A percentile compares a stretch with the other conserved stretches of the same genome.
phyloP scores from a whole-genome alignment of 2,113 vertebrate genomes.

The Trogon melanurus region DNA sequence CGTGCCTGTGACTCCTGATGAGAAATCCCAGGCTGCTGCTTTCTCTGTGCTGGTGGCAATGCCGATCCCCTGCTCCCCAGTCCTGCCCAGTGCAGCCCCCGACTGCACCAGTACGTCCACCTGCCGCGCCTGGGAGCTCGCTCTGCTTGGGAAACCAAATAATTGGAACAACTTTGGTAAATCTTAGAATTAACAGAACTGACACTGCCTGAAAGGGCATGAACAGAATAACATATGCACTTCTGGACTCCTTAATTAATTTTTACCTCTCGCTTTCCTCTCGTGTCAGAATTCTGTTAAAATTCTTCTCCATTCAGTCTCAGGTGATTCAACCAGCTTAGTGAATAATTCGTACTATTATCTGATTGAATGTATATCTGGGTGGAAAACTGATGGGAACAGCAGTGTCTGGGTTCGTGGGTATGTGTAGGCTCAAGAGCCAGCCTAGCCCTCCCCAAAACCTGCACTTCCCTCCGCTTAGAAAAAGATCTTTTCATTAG shows the following conservation, averaged over 20 bases:
- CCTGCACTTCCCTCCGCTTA: fast-evolving
- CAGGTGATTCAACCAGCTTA: neutral
- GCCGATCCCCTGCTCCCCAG: fast-evolving
- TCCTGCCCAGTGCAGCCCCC: neutral
- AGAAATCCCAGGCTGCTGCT: fast-evolving
- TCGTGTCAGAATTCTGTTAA: neutral
- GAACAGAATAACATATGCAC: fast-evolving
- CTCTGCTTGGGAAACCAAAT: neutral
- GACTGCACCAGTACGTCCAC: fast-evolving
- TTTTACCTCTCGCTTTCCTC: neutral
- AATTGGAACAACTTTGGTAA: neutral
- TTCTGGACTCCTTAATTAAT: neutral
- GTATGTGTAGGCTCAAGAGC: neutral
- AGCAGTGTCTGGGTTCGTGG: fast-evolving
- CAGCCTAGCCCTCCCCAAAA: neutral
- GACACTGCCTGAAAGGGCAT: neutral
- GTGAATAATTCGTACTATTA: neutral
- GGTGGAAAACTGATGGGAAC: neutral
- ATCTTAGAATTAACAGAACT: neutral
- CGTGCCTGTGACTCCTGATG: neutral
- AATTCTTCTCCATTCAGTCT: neutral
- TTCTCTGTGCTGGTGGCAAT: fast-evolving
- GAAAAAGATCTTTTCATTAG: fast-evolving
- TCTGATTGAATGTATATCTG: neutral
- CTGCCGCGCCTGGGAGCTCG: fast-evolving